These are phyloP conservation scores for Camptogramma bilineatum DNA, from an alignment of 2,888 invertebrate genomes.

Conservation along the genomic window DNA sequence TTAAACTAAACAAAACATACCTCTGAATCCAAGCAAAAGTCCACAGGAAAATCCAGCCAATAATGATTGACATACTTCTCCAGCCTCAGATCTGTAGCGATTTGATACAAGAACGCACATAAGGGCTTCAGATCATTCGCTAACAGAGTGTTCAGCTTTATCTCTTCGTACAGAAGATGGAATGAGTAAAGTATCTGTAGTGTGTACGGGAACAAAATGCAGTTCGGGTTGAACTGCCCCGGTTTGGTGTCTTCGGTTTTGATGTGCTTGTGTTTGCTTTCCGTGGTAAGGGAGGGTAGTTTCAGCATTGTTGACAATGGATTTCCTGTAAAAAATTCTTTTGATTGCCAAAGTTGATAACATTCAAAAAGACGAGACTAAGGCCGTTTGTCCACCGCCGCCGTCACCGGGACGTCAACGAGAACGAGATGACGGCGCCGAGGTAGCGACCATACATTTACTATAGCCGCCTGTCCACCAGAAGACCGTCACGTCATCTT, in stretches of 20 bases:
- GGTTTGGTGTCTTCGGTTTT: conserved; percentile 58
- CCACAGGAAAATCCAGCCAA: conserved; percentile 92
- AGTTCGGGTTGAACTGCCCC: conserved; percentile 86
- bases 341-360: too few species aligned
- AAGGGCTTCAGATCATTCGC: conserved; percentile 88
- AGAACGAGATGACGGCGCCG: too few species aligned
- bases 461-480: too few species aligned
- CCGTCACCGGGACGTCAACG: too few species aligned
- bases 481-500: too few species aligned
- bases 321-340: conserved; percentile 42
- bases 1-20: too few species aligned
- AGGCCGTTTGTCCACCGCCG: too few species aligned
- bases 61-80: conserved; percentile 91
- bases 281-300: conserved; percentile 51
- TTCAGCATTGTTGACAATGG: conserved; percentile 77
- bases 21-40: conserved; percentile 76
- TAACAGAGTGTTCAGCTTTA: conserved; percentile 91
- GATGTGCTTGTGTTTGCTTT: conserved; percentile 47
- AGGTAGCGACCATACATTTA: too few species aligned
- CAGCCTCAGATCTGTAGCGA: conserved; percentile 91
- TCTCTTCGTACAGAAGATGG: conserved; percentile 96
- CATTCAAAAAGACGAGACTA: too few species aligned
- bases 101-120: conserved; percentile 89
- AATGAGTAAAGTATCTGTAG: conserved; percentile 91
- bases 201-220: conserved; percentile 90